Conservation (phyloP, 2,113 vertebrate genomes). For the Todiramphus chloris region DNA sequence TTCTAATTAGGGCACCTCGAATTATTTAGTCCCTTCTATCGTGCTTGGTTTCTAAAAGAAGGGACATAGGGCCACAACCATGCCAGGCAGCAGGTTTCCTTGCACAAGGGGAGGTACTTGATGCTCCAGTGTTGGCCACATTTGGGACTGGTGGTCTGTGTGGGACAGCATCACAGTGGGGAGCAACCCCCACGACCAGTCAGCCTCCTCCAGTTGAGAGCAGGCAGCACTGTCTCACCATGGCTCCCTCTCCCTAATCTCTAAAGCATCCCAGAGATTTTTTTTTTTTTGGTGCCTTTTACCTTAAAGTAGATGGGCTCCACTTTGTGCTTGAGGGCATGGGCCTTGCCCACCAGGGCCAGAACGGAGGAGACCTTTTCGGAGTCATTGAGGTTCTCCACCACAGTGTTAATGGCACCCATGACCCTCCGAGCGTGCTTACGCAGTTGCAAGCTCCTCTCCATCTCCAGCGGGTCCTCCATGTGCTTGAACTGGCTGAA, state of each 20-base stretch:
- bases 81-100: neutral
- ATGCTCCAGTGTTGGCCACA: fast-evolving
- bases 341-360: constrained; percentile 91
- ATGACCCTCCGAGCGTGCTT: constrained; percentile 89
- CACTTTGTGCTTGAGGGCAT: constrained; percentile 96
- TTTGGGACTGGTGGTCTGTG: fast-evolving
- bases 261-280: neutral
- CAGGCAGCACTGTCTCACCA: neutral
- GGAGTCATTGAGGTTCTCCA: constrained; percentile 90
- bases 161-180: neutral
- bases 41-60: fast-evolving
- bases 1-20: no score
- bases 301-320: constrained; percentile 98
- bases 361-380: constrained; percentile 93
- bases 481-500: constrained; percentile 94
- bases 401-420: constrained; percentile 84
- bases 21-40: neutral
- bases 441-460: constrained; percentile 82
- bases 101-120: fast-evolving
- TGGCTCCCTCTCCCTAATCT: neutral
- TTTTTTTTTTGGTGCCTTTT: neutral
- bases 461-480: constrained; percentile 81
- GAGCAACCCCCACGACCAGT: neutral
- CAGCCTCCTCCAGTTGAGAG: neutral
- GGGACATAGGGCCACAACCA: fast-evolving